These are phyloP conservation scores for Cotesia congregata DNA, from an alignment of 2,888 invertebrate species.

Conservation along the genomic window DNA sequence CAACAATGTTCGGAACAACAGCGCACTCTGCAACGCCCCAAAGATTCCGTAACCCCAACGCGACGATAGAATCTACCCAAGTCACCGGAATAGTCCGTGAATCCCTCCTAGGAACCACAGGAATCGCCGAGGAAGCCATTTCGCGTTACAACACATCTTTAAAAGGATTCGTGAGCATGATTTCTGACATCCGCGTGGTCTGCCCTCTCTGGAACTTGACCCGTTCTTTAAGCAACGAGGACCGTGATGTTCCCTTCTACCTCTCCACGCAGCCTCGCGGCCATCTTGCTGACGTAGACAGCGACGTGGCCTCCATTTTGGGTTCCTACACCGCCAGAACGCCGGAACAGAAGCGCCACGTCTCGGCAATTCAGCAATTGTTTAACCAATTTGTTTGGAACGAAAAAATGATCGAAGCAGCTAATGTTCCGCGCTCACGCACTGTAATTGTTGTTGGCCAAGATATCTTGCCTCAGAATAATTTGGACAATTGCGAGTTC, in stretches of 20 bases:
- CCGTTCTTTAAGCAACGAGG: slow-evolving; percentile 74
- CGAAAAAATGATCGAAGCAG: slow-evolving; percentile 78
- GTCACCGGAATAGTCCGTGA: slow-evolving; percentile 77
- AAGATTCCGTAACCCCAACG: slow-evolving; percentile 74
- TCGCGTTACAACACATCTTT: slow-evolving; percentile 78
- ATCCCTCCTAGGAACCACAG: slow-evolving; percentile 77
- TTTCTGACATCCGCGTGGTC: slow-evolving; percentile 83
- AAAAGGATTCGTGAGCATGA: slow-evolving; percentile 79
- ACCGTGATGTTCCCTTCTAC: slow-evolving; percentile 80
- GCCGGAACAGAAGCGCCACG: slow-evolving; percentile 81
- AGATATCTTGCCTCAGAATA: slow-evolving; percentile 77
- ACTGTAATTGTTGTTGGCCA: slow-evolving; percentile 80
- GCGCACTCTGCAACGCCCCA: slow-evolving; percentile 81
- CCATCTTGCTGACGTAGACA: slow-evolving; percentile 74
- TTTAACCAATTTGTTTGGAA: slow-evolving; percentile 88
- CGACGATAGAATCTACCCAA: slow-evolving; percentile 78
- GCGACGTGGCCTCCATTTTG: slow-evolving; percentile 85
- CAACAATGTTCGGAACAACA: slow-evolving; percentile 81
- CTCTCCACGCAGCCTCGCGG: slow-evolving; percentile 78
- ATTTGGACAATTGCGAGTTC: slow-evolving; percentile 82
- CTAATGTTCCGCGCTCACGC: slow-evolving; percentile 66
- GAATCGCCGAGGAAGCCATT: slow-evolving; percentile 75
- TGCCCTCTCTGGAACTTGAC: slow-evolving; percentile 78
- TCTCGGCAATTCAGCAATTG: slow-evolving; percentile 84
- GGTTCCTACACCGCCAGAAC: slow-evolving; percentile 81